Percentiles rank a stretch among this genome's conserved stretches.
These are phyloP conservation scores for Poecilus cupreus DNA, from an alignment of 2,888 invertebrate genomes.

Conservation along the genomic window DNA sequence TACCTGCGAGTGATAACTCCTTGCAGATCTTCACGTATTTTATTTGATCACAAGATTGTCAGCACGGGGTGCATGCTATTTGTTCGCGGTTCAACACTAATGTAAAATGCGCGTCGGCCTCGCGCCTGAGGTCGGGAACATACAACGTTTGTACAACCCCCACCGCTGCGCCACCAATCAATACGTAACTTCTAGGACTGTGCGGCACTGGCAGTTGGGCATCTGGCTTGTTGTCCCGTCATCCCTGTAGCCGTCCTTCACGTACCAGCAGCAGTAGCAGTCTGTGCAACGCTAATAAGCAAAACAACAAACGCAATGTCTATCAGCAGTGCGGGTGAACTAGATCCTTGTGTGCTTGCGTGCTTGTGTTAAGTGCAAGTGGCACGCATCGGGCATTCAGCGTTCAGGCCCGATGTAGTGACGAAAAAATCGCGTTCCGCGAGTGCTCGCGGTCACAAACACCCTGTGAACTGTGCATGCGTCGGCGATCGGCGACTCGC, in stretches of 20 bases:
- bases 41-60: constrained; percentile 33
- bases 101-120: constrained; percentile 51
- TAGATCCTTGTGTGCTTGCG: neutral
- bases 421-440: constrained; percentile 9
- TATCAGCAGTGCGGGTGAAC: neutral
- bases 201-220: constrained; percentile 17
- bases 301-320: constrained; percentile 19
- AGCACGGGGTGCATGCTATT: constrained; percentile 45
- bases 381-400: neutral
- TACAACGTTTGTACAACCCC: constrained; percentile 52
- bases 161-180: constrained; percentile 48
- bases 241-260: constrained; percentile 27
- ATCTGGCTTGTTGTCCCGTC: constrained; percentile 12
- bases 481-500: constrained; percentile 29
- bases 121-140: constrained; percentile 44
- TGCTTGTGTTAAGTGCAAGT: constrained; percentile 1
- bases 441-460: constrained; percentile 34
- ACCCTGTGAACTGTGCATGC: constrained; percentile 43
- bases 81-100: constrained; percentile 43
- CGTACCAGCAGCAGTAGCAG: constrained; percentile 10
- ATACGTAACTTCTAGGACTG: constrained; percentile 45
- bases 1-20: constrained; percentile 3
- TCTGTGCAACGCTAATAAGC: neutral
- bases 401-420: constrained; percentile 39
- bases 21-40: neutral